phyloP scores from a whole-genome alignment of 2,797 vertebrate genomes.

The Enteromius viviparus region DNA sequence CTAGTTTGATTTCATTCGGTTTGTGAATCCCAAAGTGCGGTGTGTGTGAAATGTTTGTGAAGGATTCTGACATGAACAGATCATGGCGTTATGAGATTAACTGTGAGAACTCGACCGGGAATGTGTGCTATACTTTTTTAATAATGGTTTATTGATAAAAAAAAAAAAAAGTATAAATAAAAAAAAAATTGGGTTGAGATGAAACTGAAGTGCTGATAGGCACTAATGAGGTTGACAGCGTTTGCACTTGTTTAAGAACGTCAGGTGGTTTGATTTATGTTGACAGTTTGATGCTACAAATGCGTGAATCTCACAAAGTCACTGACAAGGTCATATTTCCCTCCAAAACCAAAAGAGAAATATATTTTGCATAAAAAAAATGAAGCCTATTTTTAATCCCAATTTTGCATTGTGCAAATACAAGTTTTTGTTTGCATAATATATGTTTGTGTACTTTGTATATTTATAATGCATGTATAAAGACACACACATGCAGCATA shows the following conservation, averaged over 20 bases:
- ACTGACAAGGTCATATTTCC: neutral
- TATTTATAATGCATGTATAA: too few relatives aligned
- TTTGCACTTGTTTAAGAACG: conserved; percentile 21
- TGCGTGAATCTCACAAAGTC: conserved; percentile 3
- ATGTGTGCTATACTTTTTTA: conserved; percentile 32
- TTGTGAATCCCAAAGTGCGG: conserved; percentile 31
- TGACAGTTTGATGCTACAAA: conserved; percentile 19
- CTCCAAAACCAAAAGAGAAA: neutral
- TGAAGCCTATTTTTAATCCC: neutral
- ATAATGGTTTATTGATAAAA: conserved; percentile 1
- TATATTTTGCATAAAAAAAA: neutral
- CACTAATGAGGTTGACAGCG: conserved; percentile 36
- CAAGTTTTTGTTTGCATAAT: too few relatives aligned
- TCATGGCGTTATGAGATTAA: conserved; percentile 14
- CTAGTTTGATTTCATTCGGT: conserved; percentile 39
- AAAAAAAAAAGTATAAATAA: neutral
- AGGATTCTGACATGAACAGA: conserved; percentile 27
- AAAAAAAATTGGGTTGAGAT: conserved; percentile 9
- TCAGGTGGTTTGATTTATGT: conserved; percentile 41
- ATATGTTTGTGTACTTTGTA: too few relatives aligned
- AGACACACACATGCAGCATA: too few relatives aligned
- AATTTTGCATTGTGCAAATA: neutral
- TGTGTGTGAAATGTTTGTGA: conserved; percentile 39
- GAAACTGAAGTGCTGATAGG: conserved; percentile 44
- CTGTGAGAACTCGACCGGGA: neutral